A percentile compares a stretch with the other conserved stretches of the same genome.
Evolutionary conservation across 2,888 invertebrate species (phyloP).

Genomic region (Habroteleia sp.): DNA sequence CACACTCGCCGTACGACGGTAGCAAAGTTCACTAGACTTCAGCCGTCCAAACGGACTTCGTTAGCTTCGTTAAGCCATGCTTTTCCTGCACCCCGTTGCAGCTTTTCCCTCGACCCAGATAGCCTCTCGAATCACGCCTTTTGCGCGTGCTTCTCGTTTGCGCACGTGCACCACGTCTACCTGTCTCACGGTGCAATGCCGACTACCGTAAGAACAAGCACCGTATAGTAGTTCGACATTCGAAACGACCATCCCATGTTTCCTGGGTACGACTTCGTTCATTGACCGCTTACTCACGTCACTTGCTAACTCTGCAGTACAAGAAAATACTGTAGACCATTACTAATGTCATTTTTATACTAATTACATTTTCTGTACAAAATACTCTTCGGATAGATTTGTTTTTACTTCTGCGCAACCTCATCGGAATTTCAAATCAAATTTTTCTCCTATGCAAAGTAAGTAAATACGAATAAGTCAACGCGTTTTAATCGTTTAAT

Average conservation of each 20-base stretch:
- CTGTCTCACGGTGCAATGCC: constrained; percentile 51
- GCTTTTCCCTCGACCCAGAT: constrained; percentile 39
- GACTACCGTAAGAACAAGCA: constrained; percentile 36
- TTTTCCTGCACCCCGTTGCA: constrained; percentile 39
- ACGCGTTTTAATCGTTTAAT: too few relatives aligned
- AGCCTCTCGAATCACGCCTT: constrained; percentile 45
- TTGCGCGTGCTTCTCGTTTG: constrained; percentile 64
- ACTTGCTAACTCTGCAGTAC: constrained; percentile 15
- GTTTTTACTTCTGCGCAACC: too few relatives aligned
- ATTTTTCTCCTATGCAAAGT: too few relatives aligned
- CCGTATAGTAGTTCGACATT: constrained; percentile 45
- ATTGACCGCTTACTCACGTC: constrained; percentile 46
- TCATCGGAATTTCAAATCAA: too few relatives aligned
- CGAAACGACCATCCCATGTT: constrained; percentile 38
- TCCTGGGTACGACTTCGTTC: constrained; percentile 42
- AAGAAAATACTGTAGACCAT: constrained; percentile 12
- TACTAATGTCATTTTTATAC: too few relatives aligned
- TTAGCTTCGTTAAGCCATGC: constrained; percentile 21
- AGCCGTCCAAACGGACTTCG: constrained; percentile 45
- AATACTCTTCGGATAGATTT: too few relatives aligned
- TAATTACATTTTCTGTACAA: too few relatives aligned
- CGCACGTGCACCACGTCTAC: constrained; percentile 64
- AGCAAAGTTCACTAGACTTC: constrained; percentile 72
- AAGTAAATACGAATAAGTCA: too few relatives aligned
- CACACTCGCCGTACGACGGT: constrained; percentile 68